A percentile compares a stretch with the other conserved stretches of the same genome.
Conservation (phyloP, 2,113 vertebrate genomes). For the Eulemur rufifrons region DNA sequence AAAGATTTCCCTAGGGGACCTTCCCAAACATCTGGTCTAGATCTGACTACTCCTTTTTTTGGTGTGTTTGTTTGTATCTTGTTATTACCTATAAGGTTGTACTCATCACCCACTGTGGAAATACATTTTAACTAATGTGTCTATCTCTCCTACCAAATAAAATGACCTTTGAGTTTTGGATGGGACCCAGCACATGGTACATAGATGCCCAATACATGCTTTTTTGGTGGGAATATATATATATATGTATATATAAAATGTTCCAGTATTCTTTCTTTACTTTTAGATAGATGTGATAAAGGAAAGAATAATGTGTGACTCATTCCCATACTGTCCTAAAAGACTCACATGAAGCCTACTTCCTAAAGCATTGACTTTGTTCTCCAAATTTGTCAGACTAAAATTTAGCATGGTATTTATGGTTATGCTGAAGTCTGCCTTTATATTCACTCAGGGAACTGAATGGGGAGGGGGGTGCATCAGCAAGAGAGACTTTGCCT, state of each 20-base stretch:
- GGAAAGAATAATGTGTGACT: background rate
- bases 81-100: background rate
- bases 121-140: background rate
- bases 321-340: background rate
- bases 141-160: background rate
- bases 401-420: background rate
- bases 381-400: background rate
- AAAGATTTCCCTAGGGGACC: no score
- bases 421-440: background rate
- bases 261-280: background rate
- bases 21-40: background rate
- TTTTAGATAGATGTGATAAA: background rate
- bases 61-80: background rate
- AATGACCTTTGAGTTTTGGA: background rate
- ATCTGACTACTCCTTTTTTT: background rate
- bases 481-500: background rate
- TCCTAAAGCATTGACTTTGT: background rate
- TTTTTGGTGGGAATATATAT: background rate
- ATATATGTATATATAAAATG: background rate
- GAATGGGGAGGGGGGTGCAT: background rate
- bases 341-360: background rate
- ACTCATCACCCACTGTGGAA: background rate
- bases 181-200: background rate
- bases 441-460: background rate
- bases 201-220: background rate